A percentile compares a stretch with the other conserved stretches of the same genome.
These are phyloP conservation scores for Dreissena polymorpha DNA, from an alignment of 1,140 invertebrate genomes.

Conservation along the genomic window DNA sequence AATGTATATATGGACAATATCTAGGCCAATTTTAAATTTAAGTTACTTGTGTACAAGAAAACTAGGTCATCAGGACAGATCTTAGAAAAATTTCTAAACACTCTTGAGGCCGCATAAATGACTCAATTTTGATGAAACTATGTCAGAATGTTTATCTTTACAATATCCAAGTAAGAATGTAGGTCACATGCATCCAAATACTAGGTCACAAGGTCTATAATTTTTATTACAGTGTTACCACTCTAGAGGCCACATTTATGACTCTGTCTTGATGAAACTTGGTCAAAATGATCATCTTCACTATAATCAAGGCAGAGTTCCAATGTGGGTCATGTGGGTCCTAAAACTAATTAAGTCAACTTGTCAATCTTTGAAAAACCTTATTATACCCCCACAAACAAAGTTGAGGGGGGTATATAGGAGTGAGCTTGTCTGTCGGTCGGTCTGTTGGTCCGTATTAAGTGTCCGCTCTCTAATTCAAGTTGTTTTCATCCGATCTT, in stretches of 20 bases:
- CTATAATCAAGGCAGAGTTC: neutral
- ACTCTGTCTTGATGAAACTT: neutral
- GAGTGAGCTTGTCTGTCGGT: too few relatives aligned
- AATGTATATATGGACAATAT: neutral
- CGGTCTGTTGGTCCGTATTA: too few relatives aligned
- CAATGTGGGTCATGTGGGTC: neutral
- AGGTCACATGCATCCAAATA: neutral
- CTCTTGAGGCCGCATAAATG: neutral
- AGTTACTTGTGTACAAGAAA: neutral
- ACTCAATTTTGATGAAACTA: neutral
- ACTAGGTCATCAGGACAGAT: neutral
- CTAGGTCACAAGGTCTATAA: neutral
- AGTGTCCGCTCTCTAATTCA: too few relatives aligned
- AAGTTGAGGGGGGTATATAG: too few relatives aligned
- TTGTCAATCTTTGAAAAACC: constrained; percentile 1
- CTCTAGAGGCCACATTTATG: constrained; percentile 5
- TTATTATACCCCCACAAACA: too few relatives aligned
- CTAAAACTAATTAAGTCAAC: constrained; percentile 3
- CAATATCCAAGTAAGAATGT: neutral
- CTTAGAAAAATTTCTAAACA: neutral
- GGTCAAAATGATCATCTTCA: neutral
- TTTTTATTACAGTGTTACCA: neutral
- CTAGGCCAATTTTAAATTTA: neutral
- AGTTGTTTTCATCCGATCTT: too few relatives aligned
- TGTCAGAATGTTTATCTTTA: neutral